Percentiles rank a stretch among this genome's conserved stretches.
Evolutionary conservation across 2,797 vertebrate genomes (phyloP).

Genomic region (Zalophus californianus): DNA sequence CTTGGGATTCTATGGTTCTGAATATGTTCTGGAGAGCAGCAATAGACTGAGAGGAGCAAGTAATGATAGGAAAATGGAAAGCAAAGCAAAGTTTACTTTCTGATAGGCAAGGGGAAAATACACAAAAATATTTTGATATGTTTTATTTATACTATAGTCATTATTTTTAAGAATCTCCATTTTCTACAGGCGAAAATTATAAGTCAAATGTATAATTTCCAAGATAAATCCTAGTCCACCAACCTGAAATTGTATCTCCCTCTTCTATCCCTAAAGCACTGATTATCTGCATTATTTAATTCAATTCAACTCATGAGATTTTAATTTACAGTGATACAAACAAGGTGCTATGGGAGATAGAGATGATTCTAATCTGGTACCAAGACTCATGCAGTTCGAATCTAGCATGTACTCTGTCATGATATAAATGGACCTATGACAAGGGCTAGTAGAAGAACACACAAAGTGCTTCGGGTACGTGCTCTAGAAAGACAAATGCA

Average conservation of each 20-base stretch:
- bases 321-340: not conserved
- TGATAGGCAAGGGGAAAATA: not conserved
- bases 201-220: conserved; percentile 9
- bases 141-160: not conserved
- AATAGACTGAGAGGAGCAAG: not conserved
- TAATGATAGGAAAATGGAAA: not conserved
- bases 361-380: not conserved
- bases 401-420: not conserved
- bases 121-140: not conserved
- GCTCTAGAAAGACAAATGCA: not conserved
- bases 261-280: not conserved
- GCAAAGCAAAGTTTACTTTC: not conserved
- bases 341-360: not conserved
- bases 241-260: not conserved
- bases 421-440: not conserved
- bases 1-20: not conserved
- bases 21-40: not conserved
- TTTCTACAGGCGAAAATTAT: conserved; percentile 39
- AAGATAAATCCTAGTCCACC: not conserved
- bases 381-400: not conserved
- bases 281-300: not conserved
- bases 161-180: not conserved
- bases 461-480: not conserved
- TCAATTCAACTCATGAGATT: not conserved
- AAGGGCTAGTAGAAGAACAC: not conserved